Evolutionary conservation across 2,888 invertebrate species (phyloP).

Genomic region (Cosmorhoe ocellata): DNA sequence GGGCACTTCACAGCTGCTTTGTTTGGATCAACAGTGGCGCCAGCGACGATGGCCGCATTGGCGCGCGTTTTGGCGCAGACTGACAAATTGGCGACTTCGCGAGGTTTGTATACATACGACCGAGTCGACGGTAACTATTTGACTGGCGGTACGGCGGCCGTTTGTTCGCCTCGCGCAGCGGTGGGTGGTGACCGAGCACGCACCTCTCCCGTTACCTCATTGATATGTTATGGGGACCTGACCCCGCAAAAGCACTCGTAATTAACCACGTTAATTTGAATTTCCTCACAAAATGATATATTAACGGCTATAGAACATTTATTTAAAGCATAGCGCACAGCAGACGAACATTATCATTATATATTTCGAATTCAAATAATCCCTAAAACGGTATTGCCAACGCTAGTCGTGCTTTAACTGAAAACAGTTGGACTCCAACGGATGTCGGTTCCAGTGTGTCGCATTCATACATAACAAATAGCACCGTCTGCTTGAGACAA

Average conservation of each 20-base stretch:
- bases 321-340: constrained; percentile 23
- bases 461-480: constrained; percentile 72
- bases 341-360: no score
- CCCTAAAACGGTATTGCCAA: constrained; percentile 59
- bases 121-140: constrained; percentile 74
- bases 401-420: constrained; percentile 61
- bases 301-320: constrained; percentile 23
- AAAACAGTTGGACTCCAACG: constrained; percentile 73
- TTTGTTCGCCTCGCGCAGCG: constrained; percentile 74
- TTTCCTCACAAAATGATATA: constrained; percentile 40
- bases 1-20: constrained; percentile 58
- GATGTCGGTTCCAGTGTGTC: constrained; percentile 58
- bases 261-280: constrained; percentile 51
- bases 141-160: constrained; percentile 68
- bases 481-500: constrained; percentile 58
- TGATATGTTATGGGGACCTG: constrained; percentile 75
- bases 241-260: constrained; percentile 68
- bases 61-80: constrained; percentile 72
- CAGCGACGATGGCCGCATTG: constrained; percentile 59
- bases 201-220: constrained; percentile 81
- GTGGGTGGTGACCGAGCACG: constrained; percentile 75
- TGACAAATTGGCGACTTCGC: constrained; percentile 66
- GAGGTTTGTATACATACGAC: constrained; percentile 63
- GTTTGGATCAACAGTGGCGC: constrained; percentile 54
- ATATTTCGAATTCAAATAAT: constrained; percentile 59